phyloP scores from a whole-genome alignment of 1,140 invertebrate genomes.

The Wasmannia auropunctata region DNA sequence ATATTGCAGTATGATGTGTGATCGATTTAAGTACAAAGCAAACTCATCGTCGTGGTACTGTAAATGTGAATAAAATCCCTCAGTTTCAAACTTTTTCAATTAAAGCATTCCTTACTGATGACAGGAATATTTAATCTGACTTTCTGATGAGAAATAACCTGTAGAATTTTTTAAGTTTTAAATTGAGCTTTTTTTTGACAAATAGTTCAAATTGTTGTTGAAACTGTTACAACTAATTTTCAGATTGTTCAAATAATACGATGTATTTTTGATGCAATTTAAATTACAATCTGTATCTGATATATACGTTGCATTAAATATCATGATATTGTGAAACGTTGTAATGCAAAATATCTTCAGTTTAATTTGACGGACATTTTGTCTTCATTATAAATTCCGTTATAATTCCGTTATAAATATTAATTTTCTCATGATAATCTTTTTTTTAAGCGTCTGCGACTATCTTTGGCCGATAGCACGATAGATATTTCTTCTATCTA shows the following conservation, averaged over 20 bases:
- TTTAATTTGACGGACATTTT: not conserved
- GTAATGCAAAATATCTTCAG: not conserved
- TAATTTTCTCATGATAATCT: not conserved
- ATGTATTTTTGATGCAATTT: not conserved
- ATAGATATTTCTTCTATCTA: not conserved
- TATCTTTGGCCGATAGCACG: not conserved
- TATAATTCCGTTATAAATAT: not conserved
- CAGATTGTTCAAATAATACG: not conserved
- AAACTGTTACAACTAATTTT: not conserved
- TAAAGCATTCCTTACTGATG: slow-evolving; percentile 13
- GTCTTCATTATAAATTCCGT: not conserved
- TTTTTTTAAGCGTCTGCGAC: not conserved
- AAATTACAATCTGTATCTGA: not conserved
- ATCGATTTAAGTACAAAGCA: not conserved
- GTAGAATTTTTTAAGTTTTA: slow-evolving; percentile 2
- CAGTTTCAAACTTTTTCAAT: slow-evolving; percentile 16
- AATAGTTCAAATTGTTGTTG: not conserved
- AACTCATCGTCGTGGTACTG: not conserved
- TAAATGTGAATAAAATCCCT: not conserved
- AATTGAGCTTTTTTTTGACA: not conserved
- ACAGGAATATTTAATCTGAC: slow-evolving; percentile 18
- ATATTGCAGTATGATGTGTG: slow-evolving; percentile 59
- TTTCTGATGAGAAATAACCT: not conserved
- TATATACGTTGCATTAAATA: not conserved
- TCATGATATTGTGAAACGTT: not conserved